phyloP scores from a whole-genome alignment of 1,140 invertebrate genomes.

The Sminthurides bifidus region DNA sequence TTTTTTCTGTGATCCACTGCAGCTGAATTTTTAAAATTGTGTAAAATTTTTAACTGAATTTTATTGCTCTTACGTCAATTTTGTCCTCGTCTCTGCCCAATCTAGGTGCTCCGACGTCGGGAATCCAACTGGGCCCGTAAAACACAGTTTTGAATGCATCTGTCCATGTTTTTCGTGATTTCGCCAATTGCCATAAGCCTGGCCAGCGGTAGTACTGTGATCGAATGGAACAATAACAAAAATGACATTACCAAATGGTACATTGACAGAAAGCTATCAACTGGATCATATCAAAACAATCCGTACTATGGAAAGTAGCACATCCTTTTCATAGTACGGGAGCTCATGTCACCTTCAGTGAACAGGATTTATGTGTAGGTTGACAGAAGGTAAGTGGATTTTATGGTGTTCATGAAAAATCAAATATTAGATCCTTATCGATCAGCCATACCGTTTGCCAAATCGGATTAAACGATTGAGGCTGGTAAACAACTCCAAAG shows the following conservation, averaged over 20 bases:
- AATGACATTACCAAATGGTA: background rate
- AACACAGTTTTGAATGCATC: conserved; percentile 59
- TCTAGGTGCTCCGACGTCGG: conserved; percentile 53
- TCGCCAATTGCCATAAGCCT: conserved; percentile 46
- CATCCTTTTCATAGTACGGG: too few species aligned
- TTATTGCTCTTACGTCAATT: conserved; percentile 50
- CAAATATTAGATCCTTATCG: too few species aligned
- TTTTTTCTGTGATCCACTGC: too few species aligned
- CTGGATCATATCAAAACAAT: too few species aligned
- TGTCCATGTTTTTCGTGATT: conserved; percentile 43
- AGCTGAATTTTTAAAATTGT: background rate
- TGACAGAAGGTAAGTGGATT: too few species aligned
- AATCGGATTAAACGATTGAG: conserved; percentile 64
- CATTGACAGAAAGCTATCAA: too few species aligned
- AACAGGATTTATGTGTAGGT: too few species aligned
- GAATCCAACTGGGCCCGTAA: conserved; percentile 79
- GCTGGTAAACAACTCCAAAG: conserved; percentile 70
- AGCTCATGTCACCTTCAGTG: too few species aligned
- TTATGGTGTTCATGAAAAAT: too few species aligned
- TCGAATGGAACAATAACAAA: background rate
- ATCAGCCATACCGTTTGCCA: conserved; percentile 54
- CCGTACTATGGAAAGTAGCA: too few species aligned
- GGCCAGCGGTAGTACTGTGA: conserved; percentile 18
- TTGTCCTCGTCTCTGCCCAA: conserved; percentile 64
- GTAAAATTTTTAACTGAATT: background rate